phyloP scores from a whole-genome alignment of 2,888 invertebrate species.

The Leptopilina syphax region DNA sequence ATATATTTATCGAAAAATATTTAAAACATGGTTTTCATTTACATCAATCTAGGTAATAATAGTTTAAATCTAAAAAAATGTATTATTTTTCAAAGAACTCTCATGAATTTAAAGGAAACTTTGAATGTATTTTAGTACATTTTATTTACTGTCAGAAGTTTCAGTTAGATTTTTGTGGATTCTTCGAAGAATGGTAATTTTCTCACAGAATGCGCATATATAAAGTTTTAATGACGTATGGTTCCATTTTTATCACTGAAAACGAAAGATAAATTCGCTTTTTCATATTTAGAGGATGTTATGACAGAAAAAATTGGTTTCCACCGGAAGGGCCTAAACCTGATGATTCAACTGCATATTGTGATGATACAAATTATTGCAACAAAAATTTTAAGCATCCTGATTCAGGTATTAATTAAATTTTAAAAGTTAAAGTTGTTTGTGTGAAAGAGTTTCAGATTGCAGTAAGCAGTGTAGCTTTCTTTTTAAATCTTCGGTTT shows the following conservation, averaged over 20 bases:
- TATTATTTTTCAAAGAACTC: too few species aligned
- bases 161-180: too few species aligned
- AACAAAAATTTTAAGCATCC: conserved; percentile 78
- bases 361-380: conserved; percentile 81
- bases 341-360: conserved; percentile 61
- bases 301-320: conserved; percentile 78
- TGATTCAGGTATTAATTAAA: conserved; percentile 75
- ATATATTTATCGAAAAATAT: too few species aligned
- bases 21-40: too few species aligned
- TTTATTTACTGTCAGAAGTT: too few species aligned
- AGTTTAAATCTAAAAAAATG: too few species aligned
- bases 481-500: neutral
- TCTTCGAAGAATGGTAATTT: too few species aligned
- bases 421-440: conserved; percentile 74
- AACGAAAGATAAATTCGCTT: neutral
- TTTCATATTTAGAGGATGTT: conserved; percentile 76
- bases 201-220: too few species aligned
- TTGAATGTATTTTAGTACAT: too few species aligned
- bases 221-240: too few species aligned
- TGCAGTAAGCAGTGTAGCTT: conserved; percentile 16
- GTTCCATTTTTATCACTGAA: neutral
- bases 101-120: too few species aligned
- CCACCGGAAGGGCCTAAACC: conserved; percentile 80
- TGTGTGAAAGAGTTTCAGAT: conserved; percentile 69
- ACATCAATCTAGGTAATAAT: too few species aligned